Base-by-base conservation (phyloP, 1,140 invertebrate species). In the Sycophaga agraensis region DNA sequence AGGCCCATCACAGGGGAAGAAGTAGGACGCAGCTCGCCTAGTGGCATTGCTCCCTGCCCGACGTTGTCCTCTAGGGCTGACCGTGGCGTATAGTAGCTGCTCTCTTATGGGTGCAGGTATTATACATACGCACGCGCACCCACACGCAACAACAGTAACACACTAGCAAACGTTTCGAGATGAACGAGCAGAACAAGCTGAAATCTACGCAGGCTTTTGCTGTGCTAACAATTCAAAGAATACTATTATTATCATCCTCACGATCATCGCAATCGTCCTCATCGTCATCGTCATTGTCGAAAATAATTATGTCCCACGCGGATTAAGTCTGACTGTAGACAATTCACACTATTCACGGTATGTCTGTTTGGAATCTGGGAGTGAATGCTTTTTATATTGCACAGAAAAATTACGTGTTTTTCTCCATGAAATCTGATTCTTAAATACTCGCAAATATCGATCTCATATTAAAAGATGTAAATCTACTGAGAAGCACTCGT, bases 41-140 rank as follows among this genome's bases (percentile, higher is more conserved):
- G 86, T 87, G 86, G 84, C 85, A 86, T 84, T 86, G 86, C 84
- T 85, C 86, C 86, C 86, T 88, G 86, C 87, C 87, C 85, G 87
- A 88, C 79, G 86, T 88, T 86, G 87, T 88, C 84, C 86, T 88
- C 83, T 88, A 85, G 81, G 76, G 61, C 8, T 51, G 37, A 37
- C 1, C 21, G 14, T 34, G 24, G 7, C 7, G n/a, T n/a, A n/a
- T n/a, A n/a, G n/a, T n/a, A n/a, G n/a, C n/a, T n/a, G n/a, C n/a
- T n/a, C n/a, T n/a, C n/a, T n/a, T n/a, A n/a, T n/a, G n/a, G n/a
- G n/a, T n/a, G n/a, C n/a, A n/a, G n/a, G n/a, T n/a, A n/a, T n/a
- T n/a, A n/a, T n/a, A n/a, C 22, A 46, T 17, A 4, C 5, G n/a
- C 21, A 22, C 53, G 58, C 64, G 48, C 49, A 55, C 43, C 42